These are phyloP conservation scores for Sminthurinus signatus DNA, from an alignment of 1,140 invertebrate genomes.

Conservation along the genomic window DNA sequence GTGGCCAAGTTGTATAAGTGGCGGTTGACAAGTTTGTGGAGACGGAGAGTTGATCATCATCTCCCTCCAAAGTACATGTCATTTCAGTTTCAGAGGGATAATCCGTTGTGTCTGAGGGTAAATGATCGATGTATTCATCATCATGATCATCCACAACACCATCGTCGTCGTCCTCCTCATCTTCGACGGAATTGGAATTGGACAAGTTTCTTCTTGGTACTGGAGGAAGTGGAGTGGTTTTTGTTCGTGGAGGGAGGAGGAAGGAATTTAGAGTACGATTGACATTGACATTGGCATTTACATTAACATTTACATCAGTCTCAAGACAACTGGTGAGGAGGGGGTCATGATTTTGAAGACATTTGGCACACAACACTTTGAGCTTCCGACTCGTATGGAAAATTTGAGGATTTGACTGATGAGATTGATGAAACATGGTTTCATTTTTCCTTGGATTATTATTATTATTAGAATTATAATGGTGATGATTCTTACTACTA, in stretches of 20 bases:
- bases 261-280: no score
- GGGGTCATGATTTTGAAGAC: constrained; percentile 40
- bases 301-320: constrained; percentile 3
- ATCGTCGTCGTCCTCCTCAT: constrained; percentile 2
- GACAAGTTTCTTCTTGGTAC: neutral
- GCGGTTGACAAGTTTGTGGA: constrained; percentile 31
- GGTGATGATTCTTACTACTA: constrained; percentile 1
- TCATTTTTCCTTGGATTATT: neutral
- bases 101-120: constrained; percentile 34
- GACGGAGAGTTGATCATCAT: constrained; percentile 28
- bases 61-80: constrained; percentile 26
- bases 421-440: neutral
- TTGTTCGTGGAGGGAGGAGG: no score
- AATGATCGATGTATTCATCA: neutral
- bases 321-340: constrained; percentile 36
- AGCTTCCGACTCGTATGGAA: constrained; percentile 27
- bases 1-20: constrained; percentile 31
- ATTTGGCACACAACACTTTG: constrained; percentile 39
- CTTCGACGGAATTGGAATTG: neutral
- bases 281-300: no score
- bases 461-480: neutral
- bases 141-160: neutral
- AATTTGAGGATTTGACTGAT: neutral
- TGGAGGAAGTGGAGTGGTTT: no score
- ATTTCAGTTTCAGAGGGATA: constrained; percentile 40